phyloP scores from a whole-genome alignment of 2,797 vertebrate species.

The Eupleurogrammus muticus region DNA sequence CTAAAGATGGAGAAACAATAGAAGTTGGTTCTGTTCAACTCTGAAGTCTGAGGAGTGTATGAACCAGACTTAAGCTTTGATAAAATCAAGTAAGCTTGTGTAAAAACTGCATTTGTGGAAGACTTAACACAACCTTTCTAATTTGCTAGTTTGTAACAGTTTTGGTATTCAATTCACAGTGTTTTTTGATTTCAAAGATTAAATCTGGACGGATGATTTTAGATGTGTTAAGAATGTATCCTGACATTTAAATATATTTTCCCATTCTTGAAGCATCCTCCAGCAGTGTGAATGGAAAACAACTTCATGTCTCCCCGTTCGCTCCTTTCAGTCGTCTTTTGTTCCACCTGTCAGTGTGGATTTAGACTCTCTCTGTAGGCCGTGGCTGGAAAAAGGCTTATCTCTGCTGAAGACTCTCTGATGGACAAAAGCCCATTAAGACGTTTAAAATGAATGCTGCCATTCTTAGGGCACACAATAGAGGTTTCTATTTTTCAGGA shows the following conservation, averaged over 20 bases:
- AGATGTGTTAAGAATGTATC: no score
- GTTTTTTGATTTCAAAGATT: background rate
- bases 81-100: conserved; percentile 8
- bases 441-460: conserved; percentile 75
- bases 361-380: conserved; percentile 81
- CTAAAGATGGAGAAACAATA: conserved; percentile 45
- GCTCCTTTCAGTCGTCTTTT: conserved; percentile 75
- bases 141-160: background rate
- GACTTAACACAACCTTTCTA: background rate
- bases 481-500: conserved; percentile 44
- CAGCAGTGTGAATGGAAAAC: conserved; percentile 56
- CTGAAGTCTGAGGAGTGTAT: conserved; percentile 6
- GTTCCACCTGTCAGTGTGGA: conserved; percentile 87
- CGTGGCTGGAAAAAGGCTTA: conserved; percentile 84
- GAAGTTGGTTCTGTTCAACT: conserved; percentile 19
- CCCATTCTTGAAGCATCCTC: conserved; percentile 17
- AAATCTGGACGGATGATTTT: background rate
- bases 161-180: background rate
- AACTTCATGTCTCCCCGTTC: conserved; percentile 69
- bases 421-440: conserved; percentile 85
- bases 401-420: conserved; percentile 78
- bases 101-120: background rate
- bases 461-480: conserved; percentile 64
- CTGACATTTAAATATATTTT: background rate
- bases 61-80: conserved; percentile 25